Base-by-base conservation (phyloP, 2,113 vertebrate species). In the Protobothrops flavoviridis region DNA sequence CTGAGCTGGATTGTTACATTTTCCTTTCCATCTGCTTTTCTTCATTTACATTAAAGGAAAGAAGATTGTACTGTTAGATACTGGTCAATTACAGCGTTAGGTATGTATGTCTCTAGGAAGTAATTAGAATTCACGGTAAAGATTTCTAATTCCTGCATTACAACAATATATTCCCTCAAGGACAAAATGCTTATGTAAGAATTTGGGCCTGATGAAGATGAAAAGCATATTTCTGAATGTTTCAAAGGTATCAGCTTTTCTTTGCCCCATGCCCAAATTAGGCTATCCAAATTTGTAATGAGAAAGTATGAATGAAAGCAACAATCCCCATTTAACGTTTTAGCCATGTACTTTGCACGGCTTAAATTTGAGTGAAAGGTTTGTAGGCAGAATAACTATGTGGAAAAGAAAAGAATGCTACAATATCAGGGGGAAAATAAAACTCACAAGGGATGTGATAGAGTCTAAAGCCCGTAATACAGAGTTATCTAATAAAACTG, bases 21-120 rank as follows among this genome's bases (percentile, higher is more conserved):
- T 53, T 45, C 23, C 29, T 91, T 91, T 85, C 74, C 90, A 85
- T 91, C 90, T 91, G 90, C 13, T 91, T 91, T 91, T 29, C 90
- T 91, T 91, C 90, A 91, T 55, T 43, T 57, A 39, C 17, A 43
- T 81, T 43, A 43, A 81, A 43, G 33, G 8, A 39, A 39, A 81
- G 74, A 23, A 81, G n/a, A 56, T 39, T 85, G 69, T 24, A 57
- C 23, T 53, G 52, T 91, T 45, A 91, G 53, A 43, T 43, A 85
- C 43, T 91, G 74, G 43, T 15, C 53, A 29, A 91, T 85, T 85
- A 85, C 45, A 29, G 23, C 23, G 3, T 91, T 85, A 91, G 33
- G 5, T 56, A 53, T 43, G 5, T 56, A 53, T 43, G 33, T 85
- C 52, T 13, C 74, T 43, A 57, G 69, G 52, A 57, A 33, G 33